Percentiles rank a stretch among this genome's conserved stretches.
These are phyloP conservation scores for Naja naja DNA, from an alignment of 2,113 vertebrate genomes.

Conservation along the genomic window DNA sequence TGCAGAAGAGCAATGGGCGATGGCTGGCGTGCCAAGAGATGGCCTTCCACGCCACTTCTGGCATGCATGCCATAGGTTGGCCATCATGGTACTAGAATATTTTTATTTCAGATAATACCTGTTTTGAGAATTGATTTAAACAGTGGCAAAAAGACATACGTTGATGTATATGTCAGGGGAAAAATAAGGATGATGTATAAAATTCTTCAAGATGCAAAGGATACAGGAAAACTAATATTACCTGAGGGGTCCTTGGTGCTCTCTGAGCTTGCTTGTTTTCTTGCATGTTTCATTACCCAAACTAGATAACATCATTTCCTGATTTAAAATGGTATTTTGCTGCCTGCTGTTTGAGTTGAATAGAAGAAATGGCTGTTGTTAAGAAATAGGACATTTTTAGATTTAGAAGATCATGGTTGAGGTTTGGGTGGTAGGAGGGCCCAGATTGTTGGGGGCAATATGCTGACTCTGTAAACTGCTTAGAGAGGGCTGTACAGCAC, in stretches of 20 bases:
- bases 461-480: too few species aligned
- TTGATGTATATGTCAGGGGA: neutral
- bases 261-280: neutral
- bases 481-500: too few species aligned
- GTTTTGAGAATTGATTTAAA: neutral
- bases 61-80: too few species aligned
- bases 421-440: neutral
- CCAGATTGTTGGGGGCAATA: too few species aligned
- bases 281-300: neutral
- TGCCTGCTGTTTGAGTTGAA: neutral
- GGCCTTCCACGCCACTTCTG: too few species aligned
- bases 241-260: neutral
- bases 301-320: neutral
- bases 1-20: too few species aligned
- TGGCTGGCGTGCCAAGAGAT: too few species aligned
- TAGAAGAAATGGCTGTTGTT: neutral
- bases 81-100: neutral
- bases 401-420: neutral
- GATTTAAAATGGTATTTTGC: neutral
- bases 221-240: neutral
- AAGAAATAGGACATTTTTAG: neutral
- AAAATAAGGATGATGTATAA: neutral
- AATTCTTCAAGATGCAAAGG: neutral
- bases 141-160: neutral
- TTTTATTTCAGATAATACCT: neutral